Percentiles rank a stretch among this genome's conserved stretches.
Conservation (phyloP, 1,140 invertebrate species). For the Drosophila kohkoa region DNA sequence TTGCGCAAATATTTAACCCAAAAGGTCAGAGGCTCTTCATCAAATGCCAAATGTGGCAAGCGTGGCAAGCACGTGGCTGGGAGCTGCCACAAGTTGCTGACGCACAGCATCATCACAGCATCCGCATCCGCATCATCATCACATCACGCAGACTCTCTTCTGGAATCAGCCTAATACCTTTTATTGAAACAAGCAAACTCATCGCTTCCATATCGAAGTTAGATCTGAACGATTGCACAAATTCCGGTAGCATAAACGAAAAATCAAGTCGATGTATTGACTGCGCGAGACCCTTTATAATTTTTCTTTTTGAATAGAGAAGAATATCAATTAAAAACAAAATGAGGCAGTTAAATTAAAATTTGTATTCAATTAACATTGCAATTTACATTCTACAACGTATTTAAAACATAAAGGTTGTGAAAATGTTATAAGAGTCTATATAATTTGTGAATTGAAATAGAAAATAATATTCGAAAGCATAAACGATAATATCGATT, state of each 20-base stretch:
- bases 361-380: too few species aligned
- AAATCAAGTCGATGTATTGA: not conserved
- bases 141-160: too few species aligned
- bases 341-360: too few species aligned
- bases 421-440: too few species aligned
- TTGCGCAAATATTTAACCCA: conserved; percentile 9
- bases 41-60: not conserved
- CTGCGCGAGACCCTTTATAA: too few species aligned
- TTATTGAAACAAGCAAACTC: conserved; percentile 3
- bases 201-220: conserved; percentile 1
- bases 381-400: too few species aligned
- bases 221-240: not conserved
- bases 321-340: too few species aligned
- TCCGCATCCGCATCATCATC: not conserved
- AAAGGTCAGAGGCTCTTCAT: conserved; percentile 9
- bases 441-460: too few species aligned
- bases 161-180: conserved; percentile 3
- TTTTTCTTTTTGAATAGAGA: too few species aligned
- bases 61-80: conserved; percentile 2
- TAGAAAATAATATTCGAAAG: too few species aligned
- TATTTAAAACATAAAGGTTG: too few species aligned
- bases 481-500: too few species aligned
- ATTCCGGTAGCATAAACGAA: not conserved
- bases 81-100: conserved; percentile 13
- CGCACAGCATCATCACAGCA: not conserved